Evolutionary conservation across 2,888 invertebrate species (phyloP).

Genomic region (Athalia circularis): DNA sequence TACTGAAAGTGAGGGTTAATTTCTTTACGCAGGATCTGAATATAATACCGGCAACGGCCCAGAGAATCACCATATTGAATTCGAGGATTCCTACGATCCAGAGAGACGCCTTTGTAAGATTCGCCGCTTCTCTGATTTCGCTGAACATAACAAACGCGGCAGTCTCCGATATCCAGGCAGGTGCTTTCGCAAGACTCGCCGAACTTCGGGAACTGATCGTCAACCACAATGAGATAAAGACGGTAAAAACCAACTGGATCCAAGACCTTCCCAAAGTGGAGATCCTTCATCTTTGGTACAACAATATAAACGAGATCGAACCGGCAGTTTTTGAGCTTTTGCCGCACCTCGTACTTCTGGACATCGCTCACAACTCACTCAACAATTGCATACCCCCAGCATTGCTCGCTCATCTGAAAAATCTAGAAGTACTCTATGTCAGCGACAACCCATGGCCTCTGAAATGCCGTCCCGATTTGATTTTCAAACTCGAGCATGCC

Average conservation of each 20-base stretch:
- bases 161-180: slow-evolving; percentile 49
- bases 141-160: slow-evolving; percentile 51
- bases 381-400: slow-evolving; percentile 31
- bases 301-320: slow-evolving; percentile 50
- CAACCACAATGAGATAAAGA: slow-evolving; percentile 49
- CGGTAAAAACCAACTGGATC: slow-evolving; percentile 50
- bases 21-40: slow-evolving; percentile 7
- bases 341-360: slow-evolving; percentile 45
- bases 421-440: slow-evolving; percentile 48
- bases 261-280: slow-evolving; percentile 45
- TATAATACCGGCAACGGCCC: background rate
- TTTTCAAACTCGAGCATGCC: slow-evolving; percentile 49
- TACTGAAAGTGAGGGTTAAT: background rate
- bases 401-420: slow-evolving; percentile 47
- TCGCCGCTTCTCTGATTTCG: slow-evolving; percentile 41
- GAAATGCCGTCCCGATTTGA: slow-evolving; percentile 50
- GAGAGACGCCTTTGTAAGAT: slow-evolving; percentile 44
- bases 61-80: slow-evolving; percentile 35
- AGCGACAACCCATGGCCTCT: slow-evolving; percentile 52
- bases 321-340: slow-evolving; percentile 47
- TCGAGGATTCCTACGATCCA: slow-evolving; percentile 7
- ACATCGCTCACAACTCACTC: slow-evolving; percentile 51
- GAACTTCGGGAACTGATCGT: slow-evolving; percentile 49
- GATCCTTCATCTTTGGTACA: slow-evolving; percentile 48
- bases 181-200: slow-evolving; percentile 50